Evolutionary conservation across 2,113 vertebrate species (phyloP).

Genomic region (Pseudorasbora parva): DNA sequence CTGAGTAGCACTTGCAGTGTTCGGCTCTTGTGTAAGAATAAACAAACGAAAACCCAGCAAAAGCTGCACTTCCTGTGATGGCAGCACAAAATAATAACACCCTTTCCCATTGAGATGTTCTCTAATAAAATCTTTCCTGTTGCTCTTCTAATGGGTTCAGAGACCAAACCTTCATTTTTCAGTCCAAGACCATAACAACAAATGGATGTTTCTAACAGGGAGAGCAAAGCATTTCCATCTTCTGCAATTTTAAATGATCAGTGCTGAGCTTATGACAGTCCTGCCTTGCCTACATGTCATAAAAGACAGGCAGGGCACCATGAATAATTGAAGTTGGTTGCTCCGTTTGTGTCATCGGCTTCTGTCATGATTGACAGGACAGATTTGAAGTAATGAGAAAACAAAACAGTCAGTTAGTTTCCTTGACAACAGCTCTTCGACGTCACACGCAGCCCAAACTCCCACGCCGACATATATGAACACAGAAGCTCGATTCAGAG

Average conservation of each 20-base stretch:
- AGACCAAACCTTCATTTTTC: slow-evolving; percentile 30
- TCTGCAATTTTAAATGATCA: slow-evolving; percentile 54
- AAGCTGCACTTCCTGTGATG: not conserved
- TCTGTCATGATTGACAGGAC: slow-evolving; percentile 59
- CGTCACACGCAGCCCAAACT: slow-evolving; percentile 21
- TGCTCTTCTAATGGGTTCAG: not conserved
- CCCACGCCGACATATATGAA: slow-evolving; percentile 17
- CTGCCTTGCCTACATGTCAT: slow-evolving; percentile 64
- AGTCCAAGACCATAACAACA: slow-evolving; percentile 46
- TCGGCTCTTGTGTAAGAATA: not conserved
- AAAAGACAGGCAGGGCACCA: slow-evolving; percentile 58
- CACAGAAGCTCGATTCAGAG: not conserved
- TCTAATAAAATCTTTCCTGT: not conserved
- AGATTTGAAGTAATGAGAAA: slow-evolving; percentile 63
- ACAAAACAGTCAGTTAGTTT: slow-evolving; percentile 61
- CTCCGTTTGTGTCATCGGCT: slow-evolving; percentile 63
- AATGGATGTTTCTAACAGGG: slow-evolving; percentile 44
- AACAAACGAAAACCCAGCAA: not conserved
- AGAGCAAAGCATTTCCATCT: slow-evolving; percentile 54
- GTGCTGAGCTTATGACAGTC: slow-evolving; percentile 62
- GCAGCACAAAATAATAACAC: not conserved
- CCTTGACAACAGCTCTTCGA: slow-evolving; percentile 38
- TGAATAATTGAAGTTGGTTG: slow-evolving; percentile 72
- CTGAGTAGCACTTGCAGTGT: not conserved
- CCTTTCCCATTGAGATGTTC: slow-evolving; percentile 3